These are phyloP conservation scores for Cyanoderma ruficeps DNA, from an alignment of 2,113 vertebrate genomes.

Conservation along the genomic window DNA sequence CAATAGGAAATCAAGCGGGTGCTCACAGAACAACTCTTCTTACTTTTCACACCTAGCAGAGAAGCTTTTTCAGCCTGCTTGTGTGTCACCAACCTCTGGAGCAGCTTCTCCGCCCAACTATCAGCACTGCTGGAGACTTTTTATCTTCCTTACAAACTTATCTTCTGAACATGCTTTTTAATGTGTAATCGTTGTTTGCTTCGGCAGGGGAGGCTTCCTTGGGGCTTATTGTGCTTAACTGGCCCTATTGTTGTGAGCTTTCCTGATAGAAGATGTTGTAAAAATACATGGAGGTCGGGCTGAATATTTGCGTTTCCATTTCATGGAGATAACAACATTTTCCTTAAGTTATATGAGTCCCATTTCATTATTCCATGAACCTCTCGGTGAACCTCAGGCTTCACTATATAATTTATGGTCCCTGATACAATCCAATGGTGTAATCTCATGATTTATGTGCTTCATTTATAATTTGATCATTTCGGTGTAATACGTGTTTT, in stretches of 20 bases:
- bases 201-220: constrained; percentile 18
- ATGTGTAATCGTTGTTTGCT: constrained; percentile 26
- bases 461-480: constrained; percentile 85
- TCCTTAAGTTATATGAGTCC: constrained; percentile 59
- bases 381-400: constrained; percentile 71
- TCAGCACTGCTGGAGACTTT: constrained; percentile 32
- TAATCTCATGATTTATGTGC: constrained; percentile 81
- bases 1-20: constrained; percentile 26
- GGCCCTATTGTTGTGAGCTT: constrained; percentile 27
- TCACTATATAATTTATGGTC: constrained; percentile 77
- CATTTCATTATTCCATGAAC: constrained; percentile 76
- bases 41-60: background rate
- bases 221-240: constrained; percentile 14
- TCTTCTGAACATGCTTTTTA: constrained; percentile 1
- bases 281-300: constrained; percentile 41
- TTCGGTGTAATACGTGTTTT: constrained; percentile 75
- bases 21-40: constrained; percentile 7
- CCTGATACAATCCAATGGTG: constrained; percentile 73
- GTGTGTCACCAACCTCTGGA: background rate
- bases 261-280: background rate
- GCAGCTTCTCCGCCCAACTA: constrained; percentile 2
- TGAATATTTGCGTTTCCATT: constrained; percentile 49
- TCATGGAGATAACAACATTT: constrained; percentile 39
- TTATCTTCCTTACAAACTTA: constrained; percentile 44
- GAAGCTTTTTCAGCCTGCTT: background rate